Conservation (phyloP, 2,888 invertebrate species). For the Fragum whitleyi region DNA sequence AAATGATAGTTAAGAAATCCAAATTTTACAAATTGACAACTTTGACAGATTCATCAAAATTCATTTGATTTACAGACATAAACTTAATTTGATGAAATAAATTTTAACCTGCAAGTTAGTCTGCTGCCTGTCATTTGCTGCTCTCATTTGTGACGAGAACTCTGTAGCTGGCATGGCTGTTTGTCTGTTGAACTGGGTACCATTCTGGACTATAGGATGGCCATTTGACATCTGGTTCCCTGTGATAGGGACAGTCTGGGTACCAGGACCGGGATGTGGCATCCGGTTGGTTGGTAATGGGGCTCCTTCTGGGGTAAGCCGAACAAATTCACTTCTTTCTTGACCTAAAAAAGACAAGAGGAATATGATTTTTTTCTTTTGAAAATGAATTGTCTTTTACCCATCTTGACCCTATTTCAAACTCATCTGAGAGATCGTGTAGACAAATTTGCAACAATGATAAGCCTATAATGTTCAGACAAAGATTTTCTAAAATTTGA, state of each 20-base stretch:
- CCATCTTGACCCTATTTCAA: no score
- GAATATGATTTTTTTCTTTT: no score
- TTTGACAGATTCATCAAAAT: no score
- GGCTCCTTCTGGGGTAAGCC: conserved; percentile 47
- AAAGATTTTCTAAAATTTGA: no score
- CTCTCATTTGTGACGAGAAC: conserved; percentile 42
- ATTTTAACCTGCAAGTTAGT: conserved; percentile 60
- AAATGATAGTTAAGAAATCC: no score
- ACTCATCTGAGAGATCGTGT: no score
- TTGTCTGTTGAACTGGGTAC: conserved; percentile 28
- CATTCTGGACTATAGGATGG: background rate
- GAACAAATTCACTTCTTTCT: conserved; percentile 28
- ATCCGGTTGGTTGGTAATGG: background rate
- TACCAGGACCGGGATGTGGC: background rate
- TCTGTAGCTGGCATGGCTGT: conserved; percentile 45
- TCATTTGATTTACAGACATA: no score
- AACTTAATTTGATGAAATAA: no score
- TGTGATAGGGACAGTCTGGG: background rate
- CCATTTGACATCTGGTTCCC: background rate
- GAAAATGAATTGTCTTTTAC: no score
- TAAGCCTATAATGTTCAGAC: no score
- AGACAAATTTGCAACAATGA: no score
- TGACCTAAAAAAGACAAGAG: background rate
- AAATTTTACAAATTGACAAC: no score
- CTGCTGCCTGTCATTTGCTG: conserved; percentile 47